phyloP scores from a whole-genome alignment of 2,113 vertebrate genomes.

The Candoia aspera region DNA sequence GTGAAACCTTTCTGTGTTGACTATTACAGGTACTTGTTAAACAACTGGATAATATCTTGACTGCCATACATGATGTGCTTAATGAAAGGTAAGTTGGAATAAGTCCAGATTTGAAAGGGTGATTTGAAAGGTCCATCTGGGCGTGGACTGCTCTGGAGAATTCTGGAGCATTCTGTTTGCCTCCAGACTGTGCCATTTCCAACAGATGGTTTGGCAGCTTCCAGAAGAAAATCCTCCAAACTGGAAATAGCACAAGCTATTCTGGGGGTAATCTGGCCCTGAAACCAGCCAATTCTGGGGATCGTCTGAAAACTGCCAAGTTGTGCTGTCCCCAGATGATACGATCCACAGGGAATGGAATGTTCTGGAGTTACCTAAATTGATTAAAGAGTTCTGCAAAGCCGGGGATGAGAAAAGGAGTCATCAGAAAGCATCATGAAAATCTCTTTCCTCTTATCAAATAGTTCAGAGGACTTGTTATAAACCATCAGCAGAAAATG shows the following conservation, averaged over 20 bases:
- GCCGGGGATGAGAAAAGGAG: background rate
- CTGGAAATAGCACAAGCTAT: background rate
- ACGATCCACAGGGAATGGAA: background rate
- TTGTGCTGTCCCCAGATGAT: background rate
- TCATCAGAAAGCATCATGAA: background rate
- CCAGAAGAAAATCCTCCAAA: background rate
- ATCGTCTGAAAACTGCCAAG: background rate
- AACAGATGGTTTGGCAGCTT: background rate
- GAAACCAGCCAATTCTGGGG: background rate
- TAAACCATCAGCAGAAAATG: background rate
- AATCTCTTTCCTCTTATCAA: background rate
- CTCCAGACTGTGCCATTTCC: background rate
- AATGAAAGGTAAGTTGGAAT: constrained; percentile 89
- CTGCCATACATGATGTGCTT: constrained; percentile 93
- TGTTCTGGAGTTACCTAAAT: background rate
- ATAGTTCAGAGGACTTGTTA: background rate
- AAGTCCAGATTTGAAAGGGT: background rate
- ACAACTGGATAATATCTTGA: constrained; percentile 96
- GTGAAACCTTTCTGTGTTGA: constrained; percentile 7
- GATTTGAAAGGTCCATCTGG: background rate
- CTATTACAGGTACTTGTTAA: constrained; percentile 89
- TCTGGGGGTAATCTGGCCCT: background rate
- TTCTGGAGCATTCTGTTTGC: background rate
- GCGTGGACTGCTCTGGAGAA: background rate
- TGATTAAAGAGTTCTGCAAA: background rate